A percentile compares a stretch with the other conserved stretches of the same genome.
These are phyloP conservation scores for Gymnogyps californianus DNA, from an alignment of 2,113 vertebrate genomes.

Conservation along the genomic window DNA sequence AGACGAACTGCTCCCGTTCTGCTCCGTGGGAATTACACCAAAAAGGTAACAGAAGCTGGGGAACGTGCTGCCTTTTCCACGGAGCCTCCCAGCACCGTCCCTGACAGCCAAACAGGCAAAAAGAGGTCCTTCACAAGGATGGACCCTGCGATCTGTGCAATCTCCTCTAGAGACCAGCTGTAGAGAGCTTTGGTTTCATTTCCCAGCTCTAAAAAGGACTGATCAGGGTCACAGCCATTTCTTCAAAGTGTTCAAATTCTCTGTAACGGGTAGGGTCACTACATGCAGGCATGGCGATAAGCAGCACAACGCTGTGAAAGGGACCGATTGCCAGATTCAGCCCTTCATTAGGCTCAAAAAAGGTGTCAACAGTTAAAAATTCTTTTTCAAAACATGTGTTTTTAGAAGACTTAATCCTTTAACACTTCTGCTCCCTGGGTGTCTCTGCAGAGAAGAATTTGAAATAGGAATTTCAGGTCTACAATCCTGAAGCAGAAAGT, in stretches of 20 bases:
- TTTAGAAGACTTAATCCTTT: background rate
- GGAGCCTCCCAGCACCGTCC: background rate
- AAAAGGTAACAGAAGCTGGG: background rate
- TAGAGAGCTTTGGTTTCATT: background rate
- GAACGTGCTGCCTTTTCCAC: background rate
- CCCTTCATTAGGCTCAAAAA: background rate
- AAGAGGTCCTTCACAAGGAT: background rate
- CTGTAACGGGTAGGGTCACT: background rate
- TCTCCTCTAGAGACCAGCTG: background rate
- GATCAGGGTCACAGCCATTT: background rate
- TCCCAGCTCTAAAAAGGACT: background rate
- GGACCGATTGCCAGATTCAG: background rate
- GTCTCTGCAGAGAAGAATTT: background rate
- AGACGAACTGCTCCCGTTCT: background rate
- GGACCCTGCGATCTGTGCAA: background rate
- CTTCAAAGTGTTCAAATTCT: background rate
- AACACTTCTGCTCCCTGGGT: background rate
- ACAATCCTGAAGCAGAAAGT: background rate
- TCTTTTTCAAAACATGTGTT: fast-evolving
- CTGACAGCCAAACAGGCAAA: background rate
- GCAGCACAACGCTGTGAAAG: background rate
- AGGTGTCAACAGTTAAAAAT: background rate
- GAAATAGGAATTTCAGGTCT: background rate
- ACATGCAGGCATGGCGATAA: fast-evolving
- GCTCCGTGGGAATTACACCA: constrained; percentile 27